These are phyloP conservation scores for Diuraphis noxia DNA, from an alignment of 1,140 invertebrate genomes.

Conservation along the genomic window DNA sequence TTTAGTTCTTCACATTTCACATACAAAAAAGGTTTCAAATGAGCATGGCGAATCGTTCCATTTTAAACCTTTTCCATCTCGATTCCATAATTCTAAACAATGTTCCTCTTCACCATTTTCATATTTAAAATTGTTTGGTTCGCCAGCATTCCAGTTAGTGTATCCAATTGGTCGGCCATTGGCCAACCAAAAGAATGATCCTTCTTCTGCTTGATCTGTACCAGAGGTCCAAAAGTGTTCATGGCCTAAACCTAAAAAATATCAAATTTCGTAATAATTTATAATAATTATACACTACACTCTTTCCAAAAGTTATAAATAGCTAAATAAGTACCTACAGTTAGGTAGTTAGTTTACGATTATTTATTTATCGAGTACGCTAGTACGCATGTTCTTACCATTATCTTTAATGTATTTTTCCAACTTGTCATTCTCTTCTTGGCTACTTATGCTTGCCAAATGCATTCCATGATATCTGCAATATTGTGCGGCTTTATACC, in stretches of 20 bases:
- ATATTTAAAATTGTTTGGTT: slow-evolving; percentile 89
- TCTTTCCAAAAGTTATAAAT: no score
- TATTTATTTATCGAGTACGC: neutral
- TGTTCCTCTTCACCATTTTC: slow-evolving; percentile 91
- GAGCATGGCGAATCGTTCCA: slow-evolving; percentile 93
- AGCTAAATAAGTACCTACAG: neutral
- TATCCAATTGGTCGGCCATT: slow-evolving; percentile 84
- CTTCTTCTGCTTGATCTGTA: slow-evolving; percentile 86
- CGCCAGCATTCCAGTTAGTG: slow-evolving; percentile 90
- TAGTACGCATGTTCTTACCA: slow-evolving; percentile 63
- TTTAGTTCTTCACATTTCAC: slow-evolving; percentile 68
- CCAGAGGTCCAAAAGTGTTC: slow-evolving; percentile 93
- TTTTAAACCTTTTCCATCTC: slow-evolving; percentile 85
- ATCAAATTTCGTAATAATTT: neutral
- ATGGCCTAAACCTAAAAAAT: slow-evolving; percentile 70
- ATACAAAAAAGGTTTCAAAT: slow-evolving; percentile 89
- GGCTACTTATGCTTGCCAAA: slow-evolving; percentile 82
- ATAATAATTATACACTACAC: neutral
- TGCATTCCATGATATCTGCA: slow-evolving; percentile 91
- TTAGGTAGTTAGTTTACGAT: neutral
- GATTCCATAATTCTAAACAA: slow-evolving; percentile 87
- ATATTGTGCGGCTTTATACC: slow-evolving; percentile 88
- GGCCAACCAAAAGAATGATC: slow-evolving; percentile 90
- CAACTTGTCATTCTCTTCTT: slow-evolving; percentile 84
- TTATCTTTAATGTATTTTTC: slow-evolving; percentile 82